Evolutionary conservation across 53 echinoderm and acorn worm genomes (phyloP).

Genomic region (Mesocentrotus franciscanus): DNA sequence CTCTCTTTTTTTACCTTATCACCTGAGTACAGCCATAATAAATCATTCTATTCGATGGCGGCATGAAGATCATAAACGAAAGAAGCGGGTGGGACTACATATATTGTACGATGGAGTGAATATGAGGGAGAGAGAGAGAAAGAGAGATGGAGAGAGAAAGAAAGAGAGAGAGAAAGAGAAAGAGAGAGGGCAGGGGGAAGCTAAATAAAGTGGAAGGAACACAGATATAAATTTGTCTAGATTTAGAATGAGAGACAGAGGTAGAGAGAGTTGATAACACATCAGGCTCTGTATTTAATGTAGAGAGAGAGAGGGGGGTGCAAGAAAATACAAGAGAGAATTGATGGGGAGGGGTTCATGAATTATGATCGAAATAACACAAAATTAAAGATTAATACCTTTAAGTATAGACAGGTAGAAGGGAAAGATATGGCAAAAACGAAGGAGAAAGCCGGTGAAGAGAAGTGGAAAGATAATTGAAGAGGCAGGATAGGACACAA

Average conservation of each 20-base stretch:
- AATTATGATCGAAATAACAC: too few species aligned
- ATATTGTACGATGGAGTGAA: neutral
- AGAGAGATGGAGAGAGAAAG: neutral
- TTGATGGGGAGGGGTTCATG: neutral
- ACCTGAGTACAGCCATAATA: conserved; percentile 14
- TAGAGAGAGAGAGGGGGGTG: too few species aligned
- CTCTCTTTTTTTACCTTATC: neutral
- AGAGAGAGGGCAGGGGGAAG: neutral
- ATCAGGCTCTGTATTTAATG: too few species aligned
- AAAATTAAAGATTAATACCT: neutral
- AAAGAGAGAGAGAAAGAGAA: neutral
- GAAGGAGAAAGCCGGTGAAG: neutral
- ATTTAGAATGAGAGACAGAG: neutral
- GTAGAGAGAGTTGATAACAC: too few species aligned
- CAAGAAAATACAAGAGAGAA: neutral
- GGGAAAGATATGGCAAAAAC: neutral
- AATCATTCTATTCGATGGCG: neutral
- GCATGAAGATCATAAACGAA: too few species aligned
- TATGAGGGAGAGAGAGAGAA: neutral
- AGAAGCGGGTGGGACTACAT: neutral
- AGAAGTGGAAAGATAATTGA: neutral
- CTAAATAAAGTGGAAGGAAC: neutral
- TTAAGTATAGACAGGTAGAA: neutral
- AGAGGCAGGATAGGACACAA: neutral
- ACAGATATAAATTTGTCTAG: neutral